Evolutionary conservation across 1,140 invertebrate species (phyloP).

Genomic region (Procambarus clarkii): DNA sequence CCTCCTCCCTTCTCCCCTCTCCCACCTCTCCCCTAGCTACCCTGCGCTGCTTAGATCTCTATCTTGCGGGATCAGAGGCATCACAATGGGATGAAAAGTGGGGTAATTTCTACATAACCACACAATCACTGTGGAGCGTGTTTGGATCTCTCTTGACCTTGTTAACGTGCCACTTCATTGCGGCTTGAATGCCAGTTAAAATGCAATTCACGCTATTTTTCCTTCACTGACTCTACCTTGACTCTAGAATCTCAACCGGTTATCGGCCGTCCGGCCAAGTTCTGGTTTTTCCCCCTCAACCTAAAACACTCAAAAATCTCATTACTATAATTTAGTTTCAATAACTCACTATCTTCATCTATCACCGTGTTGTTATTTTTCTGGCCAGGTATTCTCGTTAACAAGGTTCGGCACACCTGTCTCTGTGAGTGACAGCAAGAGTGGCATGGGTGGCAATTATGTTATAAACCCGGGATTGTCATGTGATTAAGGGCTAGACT

Average conservation of each 20-base stretch:
- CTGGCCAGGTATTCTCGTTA: neutral
- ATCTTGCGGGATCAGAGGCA: neutral
- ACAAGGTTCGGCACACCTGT: slow-evolving; percentile 9
- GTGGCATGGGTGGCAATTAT: slow-evolving; percentile 26
- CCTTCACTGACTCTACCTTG: neutral
- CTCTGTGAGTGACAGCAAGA: slow-evolving; percentile 13
- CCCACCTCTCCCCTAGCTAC: neutral
- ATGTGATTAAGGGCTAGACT: neutral
- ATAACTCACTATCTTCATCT: neutral
- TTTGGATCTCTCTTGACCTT: slow-evolving; percentile 27
- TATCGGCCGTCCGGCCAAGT: too few relatives aligned
- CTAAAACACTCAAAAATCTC: too few relatives aligned
- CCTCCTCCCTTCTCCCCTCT: too few relatives aligned
- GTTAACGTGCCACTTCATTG: slow-evolving; percentile 38
- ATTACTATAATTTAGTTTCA: too few relatives aligned
- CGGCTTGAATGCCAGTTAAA: slow-evolving; percentile 17
- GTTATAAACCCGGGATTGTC: slow-evolving; percentile 34
- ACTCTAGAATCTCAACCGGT: too few relatives aligned
- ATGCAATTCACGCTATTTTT: slow-evolving; percentile 9
- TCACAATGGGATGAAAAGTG: slow-evolving; percentile 18
- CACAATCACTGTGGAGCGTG: slow-evolving; percentile 29
- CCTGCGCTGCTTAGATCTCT: slow-evolving; percentile 24
- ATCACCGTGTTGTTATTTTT: neutral
- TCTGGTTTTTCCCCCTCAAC: too few relatives aligned
- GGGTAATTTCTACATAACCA: slow-evolving; percentile 45